Evolutionary conservation across 2,888 invertebrate genomes (phyloP).

Genomic region (Lycocerus yunnanus): DNA sequence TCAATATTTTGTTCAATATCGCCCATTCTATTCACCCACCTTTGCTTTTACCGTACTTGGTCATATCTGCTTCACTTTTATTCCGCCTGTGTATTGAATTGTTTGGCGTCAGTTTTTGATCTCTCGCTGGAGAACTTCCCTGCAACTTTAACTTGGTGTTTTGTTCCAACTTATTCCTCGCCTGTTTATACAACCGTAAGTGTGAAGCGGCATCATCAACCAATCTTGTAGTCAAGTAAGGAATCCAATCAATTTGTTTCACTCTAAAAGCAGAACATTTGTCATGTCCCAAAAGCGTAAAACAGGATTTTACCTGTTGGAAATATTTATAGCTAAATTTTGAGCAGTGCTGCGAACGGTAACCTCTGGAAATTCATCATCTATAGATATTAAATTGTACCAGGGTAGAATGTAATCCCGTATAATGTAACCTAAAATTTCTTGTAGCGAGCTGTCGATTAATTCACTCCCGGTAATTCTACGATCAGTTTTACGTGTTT

Average conservation of each 20-base stretch:
- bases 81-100: constrained; percentile 64
- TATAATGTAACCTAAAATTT: constrained; percentile 79
- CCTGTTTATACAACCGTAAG: constrained; percentile 82
- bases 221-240: constrained; percentile 81
- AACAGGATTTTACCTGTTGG: constrained; percentile 62
- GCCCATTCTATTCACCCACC: constrained; percentile 53
- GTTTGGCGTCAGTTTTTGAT: constrained; percentile 50
- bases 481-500: constrained; percentile 56
- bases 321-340: constrained; percentile 71
- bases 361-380: constrained; percentile 75
- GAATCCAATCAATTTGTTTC: constrained; percentile 90
- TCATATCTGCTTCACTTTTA: constrained; percentile 74
- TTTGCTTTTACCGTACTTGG: constrained; percentile 61
- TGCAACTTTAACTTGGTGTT: constrained; percentile 44
- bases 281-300: background rate
- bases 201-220: constrained; percentile 92
- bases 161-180: constrained; percentile 59
- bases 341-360: constrained; percentile 70
- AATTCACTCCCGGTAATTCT: constrained; percentile 83
- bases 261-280: constrained; percentile 53
- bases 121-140: constrained; percentile 49
- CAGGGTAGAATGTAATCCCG: constrained; percentile 82
- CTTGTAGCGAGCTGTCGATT: constrained; percentile 84
- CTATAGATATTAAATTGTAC: constrained; percentile 70
- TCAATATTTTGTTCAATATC: too few relatives aligned